Percentiles rank a stretch among this genome's conserved stretches.
These are phyloP conservation scores for Diplodus puntazzo DNA, from an alignment of 2,797 vertebrate species.

Conservation along the genomic window DNA sequence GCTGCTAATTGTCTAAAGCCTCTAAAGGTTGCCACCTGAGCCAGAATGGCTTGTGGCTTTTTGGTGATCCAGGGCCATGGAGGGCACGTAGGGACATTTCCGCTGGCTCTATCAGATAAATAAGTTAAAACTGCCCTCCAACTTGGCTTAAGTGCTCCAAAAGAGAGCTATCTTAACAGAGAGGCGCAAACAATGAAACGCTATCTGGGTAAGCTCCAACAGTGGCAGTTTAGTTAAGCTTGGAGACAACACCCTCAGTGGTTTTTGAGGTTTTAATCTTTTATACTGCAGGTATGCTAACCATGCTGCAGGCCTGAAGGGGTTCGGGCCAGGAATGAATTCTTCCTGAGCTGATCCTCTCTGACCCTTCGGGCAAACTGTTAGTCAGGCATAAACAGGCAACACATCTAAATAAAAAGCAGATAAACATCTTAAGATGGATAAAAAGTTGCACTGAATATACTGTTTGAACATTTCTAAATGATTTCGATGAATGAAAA, in stretches of 20 bases:
- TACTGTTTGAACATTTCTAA: background rate
- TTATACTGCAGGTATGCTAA: constrained; percentile 71
- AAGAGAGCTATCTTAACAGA: constrained; percentile 73
- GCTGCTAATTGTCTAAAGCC: constrained; percentile 77
- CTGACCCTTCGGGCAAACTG: constrained; percentile 46
- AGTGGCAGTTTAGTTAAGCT: constrained; percentile 73
- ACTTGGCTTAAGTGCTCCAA: constrained; percentile 74
- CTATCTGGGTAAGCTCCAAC: constrained; percentile 67
- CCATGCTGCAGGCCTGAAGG: constrained; percentile 56
- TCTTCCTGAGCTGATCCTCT: constrained; percentile 57
- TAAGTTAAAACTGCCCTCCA: constrained; percentile 79
- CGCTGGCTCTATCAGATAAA: constrained; percentile 79
- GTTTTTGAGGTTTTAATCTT: constrained; percentile 77
- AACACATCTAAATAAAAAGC: constrained; percentile 33
- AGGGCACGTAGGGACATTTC: constrained; percentile 75
- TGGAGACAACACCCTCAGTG: constrained; percentile 62
- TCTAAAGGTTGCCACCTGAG: constrained; percentile 76
- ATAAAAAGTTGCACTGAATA: background rate
- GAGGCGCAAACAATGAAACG: constrained; percentile 72
- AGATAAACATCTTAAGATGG: constrained; percentile 3
- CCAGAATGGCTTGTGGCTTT: constrained; percentile 69
- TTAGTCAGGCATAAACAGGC: constrained; percentile 57
- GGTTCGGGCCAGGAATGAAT: constrained; percentile 55
- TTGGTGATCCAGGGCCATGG: constrained; percentile 58
- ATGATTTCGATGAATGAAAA: background rate